These are phyloP conservation scores for Miichthys miiuy DNA, from an alignment of 2,797 vertebrate species.

Conservation along the genomic window DNA sequence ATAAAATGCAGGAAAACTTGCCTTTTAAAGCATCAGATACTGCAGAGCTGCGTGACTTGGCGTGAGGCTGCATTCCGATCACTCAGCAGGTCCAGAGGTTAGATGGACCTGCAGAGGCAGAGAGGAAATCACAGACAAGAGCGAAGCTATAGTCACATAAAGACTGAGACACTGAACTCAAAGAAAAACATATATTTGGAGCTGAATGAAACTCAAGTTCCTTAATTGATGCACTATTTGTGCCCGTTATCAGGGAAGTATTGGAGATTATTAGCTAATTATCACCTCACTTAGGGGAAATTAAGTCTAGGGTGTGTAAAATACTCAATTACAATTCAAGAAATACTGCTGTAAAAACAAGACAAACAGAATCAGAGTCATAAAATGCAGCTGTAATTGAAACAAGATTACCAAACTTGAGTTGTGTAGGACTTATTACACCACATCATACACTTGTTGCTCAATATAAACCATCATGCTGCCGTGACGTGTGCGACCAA, in stretches of 20 bases:
- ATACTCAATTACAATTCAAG: not conserved
- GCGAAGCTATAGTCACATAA: not conserved
- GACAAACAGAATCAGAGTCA: not conserved
- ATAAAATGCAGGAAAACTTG: not conserved
- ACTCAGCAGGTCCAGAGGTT: constrained; percentile 51
- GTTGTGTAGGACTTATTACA: not conserved
- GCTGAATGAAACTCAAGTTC: not conserved
- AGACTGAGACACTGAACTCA: not conserved
- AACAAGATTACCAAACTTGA: not conserved
- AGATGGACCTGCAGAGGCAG: constrained; percentile 30
- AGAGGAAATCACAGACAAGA: not conserved
- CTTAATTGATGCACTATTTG: not conserved
- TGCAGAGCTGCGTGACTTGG: constrained; percentile 23
- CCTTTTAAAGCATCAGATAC: not conserved
- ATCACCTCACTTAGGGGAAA: not conserved
- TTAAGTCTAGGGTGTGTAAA: not conserved
- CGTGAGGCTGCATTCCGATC: constrained; percentile 47
- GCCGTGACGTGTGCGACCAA: not conserved
- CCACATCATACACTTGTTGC: not conserved
- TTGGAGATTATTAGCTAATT: not conserved
- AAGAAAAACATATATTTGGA: not conserved
- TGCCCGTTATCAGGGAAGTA: not conserved
- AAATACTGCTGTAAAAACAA: not conserved
- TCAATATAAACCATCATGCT: not conserved
- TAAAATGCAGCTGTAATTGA: constrained; percentile 1